Evolutionary conservation across 2,113 vertebrate genomes (phyloP).

Genomic region (Onychostoma macrolepis): DNA sequence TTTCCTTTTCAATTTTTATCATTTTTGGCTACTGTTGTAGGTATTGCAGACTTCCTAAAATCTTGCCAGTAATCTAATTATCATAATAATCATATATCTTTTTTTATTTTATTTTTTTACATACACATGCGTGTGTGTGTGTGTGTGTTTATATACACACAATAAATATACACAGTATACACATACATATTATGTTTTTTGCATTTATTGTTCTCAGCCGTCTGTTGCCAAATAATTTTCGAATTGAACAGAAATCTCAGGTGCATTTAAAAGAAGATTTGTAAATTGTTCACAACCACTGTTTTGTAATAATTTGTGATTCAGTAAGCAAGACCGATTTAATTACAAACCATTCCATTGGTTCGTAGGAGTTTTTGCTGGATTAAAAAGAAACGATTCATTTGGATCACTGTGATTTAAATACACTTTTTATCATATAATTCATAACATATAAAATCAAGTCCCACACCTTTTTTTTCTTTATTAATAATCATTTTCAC

Average conservation of each 20-base stretch:
- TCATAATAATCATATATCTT: too few species aligned
- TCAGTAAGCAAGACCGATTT: not conserved
- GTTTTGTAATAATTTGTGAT: not conserved
- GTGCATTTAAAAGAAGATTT: too few species aligned
- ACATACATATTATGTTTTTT: not conserved
- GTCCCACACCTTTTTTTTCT: not conserved
- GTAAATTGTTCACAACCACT: not conserved
- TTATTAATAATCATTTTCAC: not conserved
- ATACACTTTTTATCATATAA: not conserved
- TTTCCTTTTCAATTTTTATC: not conserved
- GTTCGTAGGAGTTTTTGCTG: not conserved
- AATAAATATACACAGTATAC: too few species aligned
- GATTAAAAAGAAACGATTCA: not conserved
- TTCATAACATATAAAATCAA: not conserved
- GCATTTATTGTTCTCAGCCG: not conserved
- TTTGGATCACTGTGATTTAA: not conserved
- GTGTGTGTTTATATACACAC: too few species aligned
- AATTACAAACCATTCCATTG: not conserved
- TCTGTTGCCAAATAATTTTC: not conserved
- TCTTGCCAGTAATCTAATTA: not conserved
- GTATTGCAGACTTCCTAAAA: not conserved
- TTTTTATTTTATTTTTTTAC: too few species aligned
- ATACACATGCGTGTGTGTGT: too few species aligned
- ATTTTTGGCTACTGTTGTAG: not conserved
- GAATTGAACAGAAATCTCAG: not conserved